A percentile compares a stretch with the other conserved stretches of the same genome.
phyloP scores from a whole-genome alignment of 2,888 invertebrate species.

The Aelia acuminata region DNA sequence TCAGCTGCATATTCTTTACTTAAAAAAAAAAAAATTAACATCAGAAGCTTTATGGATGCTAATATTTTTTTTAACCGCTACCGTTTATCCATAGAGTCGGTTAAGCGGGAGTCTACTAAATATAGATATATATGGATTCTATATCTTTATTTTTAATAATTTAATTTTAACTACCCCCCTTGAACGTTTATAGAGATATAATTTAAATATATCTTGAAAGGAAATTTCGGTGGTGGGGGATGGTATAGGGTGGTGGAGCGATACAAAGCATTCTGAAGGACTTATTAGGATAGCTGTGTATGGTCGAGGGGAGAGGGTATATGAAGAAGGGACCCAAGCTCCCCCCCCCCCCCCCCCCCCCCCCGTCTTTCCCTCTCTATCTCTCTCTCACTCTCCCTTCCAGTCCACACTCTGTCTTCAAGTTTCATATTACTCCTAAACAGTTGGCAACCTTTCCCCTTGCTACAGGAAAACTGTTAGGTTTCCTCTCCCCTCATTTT shows the following conservation, averaged over 20 bases:
- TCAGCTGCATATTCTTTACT: too few species aligned
- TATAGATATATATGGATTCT: too few species aligned
- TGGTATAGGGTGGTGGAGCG: not conserved
- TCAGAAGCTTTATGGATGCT: too few species aligned
- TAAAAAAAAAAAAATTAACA: too few species aligned
- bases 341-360: not conserved
- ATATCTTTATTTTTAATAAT: too few species aligned
- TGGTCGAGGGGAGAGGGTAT: conserved; percentile 20
- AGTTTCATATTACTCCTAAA: not conserved
- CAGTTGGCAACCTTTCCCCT: not conserved
- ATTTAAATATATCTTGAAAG: not conserved
- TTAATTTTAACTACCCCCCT: too few species aligned
- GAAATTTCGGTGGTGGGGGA: not conserved
- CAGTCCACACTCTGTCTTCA: not conserved
- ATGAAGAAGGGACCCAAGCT: not conserved
- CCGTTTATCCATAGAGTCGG: too few species aligned
- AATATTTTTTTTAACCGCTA: too few species aligned
- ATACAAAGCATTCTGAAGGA: conserved; percentile 8
- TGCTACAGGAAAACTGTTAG: not conserved
- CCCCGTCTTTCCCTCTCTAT: not conserved
- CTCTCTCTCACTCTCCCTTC: not conserved
- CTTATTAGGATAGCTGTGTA: conserved; percentile 18
- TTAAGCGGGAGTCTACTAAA: too few species aligned
- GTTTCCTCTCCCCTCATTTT: too few species aligned
- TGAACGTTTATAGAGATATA: not conserved